phyloP scores from a whole-genome alignment of 2,797 vertebrate species.

The Chrosomus eos region DNA sequence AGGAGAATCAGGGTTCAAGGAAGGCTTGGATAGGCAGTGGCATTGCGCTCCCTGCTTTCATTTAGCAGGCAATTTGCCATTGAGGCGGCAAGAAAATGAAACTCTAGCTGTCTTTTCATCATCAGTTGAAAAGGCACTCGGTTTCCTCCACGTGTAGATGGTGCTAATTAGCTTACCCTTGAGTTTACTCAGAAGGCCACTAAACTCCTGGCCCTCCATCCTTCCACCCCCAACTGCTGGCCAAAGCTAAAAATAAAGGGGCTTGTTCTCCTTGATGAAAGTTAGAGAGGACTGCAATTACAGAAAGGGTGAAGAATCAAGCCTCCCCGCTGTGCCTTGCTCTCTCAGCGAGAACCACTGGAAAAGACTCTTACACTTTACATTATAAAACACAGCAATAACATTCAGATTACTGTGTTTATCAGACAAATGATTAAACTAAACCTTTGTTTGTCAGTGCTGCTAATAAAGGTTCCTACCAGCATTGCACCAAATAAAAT shows the following conservation, averaged over 20 bases:
- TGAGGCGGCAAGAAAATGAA: slow-evolving; percentile 56
- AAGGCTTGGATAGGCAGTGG: slow-evolving; percentile 55
- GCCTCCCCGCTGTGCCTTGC: slow-evolving; percentile 8
- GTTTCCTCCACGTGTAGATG: slow-evolving; percentile 72
- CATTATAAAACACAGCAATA: not conserved
- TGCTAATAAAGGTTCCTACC: not conserved
- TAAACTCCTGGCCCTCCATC: slow-evolving; percentile 67
- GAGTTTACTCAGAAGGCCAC: slow-evolving; percentile 71
- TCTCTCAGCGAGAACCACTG: not conserved
- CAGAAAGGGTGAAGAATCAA: slow-evolving; percentile 33
- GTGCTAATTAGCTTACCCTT: slow-evolving; percentile 77
- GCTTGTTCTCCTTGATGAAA: slow-evolving; percentile 50
- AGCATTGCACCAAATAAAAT: not conserved
- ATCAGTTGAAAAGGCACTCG: slow-evolving; percentile 67
- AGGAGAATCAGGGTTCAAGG: slow-evolving; percentile 62
- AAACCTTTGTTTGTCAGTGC: not conserved
- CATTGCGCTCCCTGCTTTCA: slow-evolving; percentile 56
- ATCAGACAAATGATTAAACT: not conserved
- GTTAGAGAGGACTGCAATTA: slow-evolving; percentile 42
- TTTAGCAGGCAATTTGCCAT: slow-evolving; percentile 65
- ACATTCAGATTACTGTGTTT: slow-evolving; percentile 11
- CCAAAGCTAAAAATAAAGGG: slow-evolving; percentile 56
- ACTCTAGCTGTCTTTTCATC: slow-evolving; percentile 71
- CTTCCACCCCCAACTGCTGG: slow-evolving; percentile 63
- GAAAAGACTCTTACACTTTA: not conserved